Evolutionary conservation across 35 echinoderm and acorn worm species (phyloP).

Genomic region (Acanthaster planci): DNA sequence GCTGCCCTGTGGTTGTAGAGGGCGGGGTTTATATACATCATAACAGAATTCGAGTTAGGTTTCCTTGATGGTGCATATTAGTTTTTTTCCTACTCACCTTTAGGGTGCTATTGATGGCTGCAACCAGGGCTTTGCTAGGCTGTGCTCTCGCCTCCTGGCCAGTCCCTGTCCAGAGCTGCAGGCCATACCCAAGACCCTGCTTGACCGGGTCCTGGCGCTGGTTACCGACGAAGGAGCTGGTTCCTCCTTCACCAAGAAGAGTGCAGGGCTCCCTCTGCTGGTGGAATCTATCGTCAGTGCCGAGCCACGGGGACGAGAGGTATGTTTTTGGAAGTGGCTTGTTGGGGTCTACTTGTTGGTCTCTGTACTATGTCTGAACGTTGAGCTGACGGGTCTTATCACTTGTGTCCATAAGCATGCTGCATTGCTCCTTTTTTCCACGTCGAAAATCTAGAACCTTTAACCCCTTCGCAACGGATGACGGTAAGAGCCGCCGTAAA

Average conservation of each 20-base stretch:
- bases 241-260: slow-evolving; percentile 88
- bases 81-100: no score
- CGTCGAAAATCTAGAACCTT: no score
- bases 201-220: slow-evolving; percentile 52
- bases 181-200: slow-evolving; percentile 45
- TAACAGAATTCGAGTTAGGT: no score
- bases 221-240: slow-evolving; percentile 44
- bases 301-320: slow-evolving; percentile 88
- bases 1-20: no score
- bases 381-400: neutral
- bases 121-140: slow-evolving; percentile 63
- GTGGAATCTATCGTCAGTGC: slow-evolving; percentile 81
- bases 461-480: no score
- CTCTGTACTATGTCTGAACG: neutral
- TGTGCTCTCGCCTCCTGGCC: slow-evolving; percentile 69
- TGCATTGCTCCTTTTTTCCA: no score
- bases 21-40: no score
- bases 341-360: neutral
- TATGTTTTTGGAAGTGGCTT: neutral
- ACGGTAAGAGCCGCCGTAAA: no score
- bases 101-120: slow-evolving; percentile 87
- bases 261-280: slow-evolving; percentile 84
- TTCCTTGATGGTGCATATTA: no score
- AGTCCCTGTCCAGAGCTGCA: slow-evolving; percentile 59
- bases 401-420: no score